Evolutionary conservation across 2,113 vertebrate species (phyloP).

Genomic region (Coturnix japonica): DNA sequence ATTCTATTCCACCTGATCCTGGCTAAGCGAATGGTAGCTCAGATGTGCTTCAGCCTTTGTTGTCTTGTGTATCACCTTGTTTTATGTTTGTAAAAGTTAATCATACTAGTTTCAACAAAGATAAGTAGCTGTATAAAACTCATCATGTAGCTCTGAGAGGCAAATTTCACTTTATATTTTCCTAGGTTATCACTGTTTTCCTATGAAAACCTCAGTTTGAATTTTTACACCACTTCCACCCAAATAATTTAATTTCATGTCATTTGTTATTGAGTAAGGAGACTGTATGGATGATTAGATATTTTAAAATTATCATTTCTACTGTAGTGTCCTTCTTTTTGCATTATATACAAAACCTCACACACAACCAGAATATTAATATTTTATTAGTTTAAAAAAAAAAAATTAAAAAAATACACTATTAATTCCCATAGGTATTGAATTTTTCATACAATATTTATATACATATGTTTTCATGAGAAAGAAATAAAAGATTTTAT

Average conservation of each 20-base stretch:
- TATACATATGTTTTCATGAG: rapidly evolving
- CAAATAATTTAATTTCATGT: not conserved
- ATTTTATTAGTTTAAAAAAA: not conserved
- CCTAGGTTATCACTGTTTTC: not conserved
- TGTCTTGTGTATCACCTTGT: not conserved
- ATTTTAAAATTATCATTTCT: not conserved
- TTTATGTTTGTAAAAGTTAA: not conserved
- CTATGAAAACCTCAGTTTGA: not conserved
- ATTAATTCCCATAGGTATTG: not conserved
- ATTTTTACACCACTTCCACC: not conserved
- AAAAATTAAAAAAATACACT: no score
- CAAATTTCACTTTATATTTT: not conserved
- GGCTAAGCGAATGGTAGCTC: not conserved
- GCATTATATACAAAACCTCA: not conserved
- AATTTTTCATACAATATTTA: not conserved
- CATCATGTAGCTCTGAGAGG: not conserved
- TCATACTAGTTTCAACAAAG: not conserved
- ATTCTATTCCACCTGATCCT: not conserved
- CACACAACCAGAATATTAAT: not conserved
- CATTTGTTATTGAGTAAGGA: not conserved
- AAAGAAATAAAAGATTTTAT: not conserved
- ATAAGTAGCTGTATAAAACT: not conserved
- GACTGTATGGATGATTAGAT: not conserved
- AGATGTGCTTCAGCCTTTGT: not conserved
- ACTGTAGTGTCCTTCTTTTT: rapidly evolving